Base-by-base conservation (phyloP, 2,888 invertebrate genomes). In the Sussaba pulchella region DNA sequence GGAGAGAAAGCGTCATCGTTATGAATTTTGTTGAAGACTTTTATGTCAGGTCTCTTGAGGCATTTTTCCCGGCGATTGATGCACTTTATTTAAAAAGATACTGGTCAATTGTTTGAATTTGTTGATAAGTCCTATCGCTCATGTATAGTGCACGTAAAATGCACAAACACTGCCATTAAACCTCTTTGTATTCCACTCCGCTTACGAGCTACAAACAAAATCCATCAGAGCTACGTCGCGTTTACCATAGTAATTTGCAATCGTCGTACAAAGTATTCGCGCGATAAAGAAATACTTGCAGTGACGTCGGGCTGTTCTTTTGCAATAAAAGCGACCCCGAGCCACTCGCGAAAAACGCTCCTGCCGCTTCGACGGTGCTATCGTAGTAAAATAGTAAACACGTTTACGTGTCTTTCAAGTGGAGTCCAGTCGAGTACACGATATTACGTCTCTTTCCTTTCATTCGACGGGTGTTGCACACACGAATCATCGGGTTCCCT, bases 401-500 rank as follows among this genome's bases (percentile, higher is more conserved):
- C 52, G 50, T 52, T 47, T 50, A n/a, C n/a, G n/a, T n/a, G n/a
- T n/a, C n/a, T n/a, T n/a, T n/a, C n/a, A 47, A 50, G 26, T 66
- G 21, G 52, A 10, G 19, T 45, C 4, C 10, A 24, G 19, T 24
- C 50, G 61, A 67, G 36, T 36, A 76, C 61, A 41, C 45, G 21
- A 19, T 63, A 47, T 8, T 64, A 54, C 54, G 19, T 66, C 31
- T 73, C 69, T 72, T 73, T 66, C 59, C 74, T 70, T 75, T 70
- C 50, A 70, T 74, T 79, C 69, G 74, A 79, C 64, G 70, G 63
- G 69, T 45, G 47, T 31, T 31, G 31, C 31, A 61, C 57, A 78
- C 75, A 78, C 70, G 83, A 84, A 82, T 82, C 83, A 70, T 78
- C 81, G 77, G 71, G 77, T 81, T 84, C 82, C 76, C 76, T 81